Base-by-base conservation (phyloP, 2,113 vertebrate genomes). In the Pongo pygmaeus region DNA sequence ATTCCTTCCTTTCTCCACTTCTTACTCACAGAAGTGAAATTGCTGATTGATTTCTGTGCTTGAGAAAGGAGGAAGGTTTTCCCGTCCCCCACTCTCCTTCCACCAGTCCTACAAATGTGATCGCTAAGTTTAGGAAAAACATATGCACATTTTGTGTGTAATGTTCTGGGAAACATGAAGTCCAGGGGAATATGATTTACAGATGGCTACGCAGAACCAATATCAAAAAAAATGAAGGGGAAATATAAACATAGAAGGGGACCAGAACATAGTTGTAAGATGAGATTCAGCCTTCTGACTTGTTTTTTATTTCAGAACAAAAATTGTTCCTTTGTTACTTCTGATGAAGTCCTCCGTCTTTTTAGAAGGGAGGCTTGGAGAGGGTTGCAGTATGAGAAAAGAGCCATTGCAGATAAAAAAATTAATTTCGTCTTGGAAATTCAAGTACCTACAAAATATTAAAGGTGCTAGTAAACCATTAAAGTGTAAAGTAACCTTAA, bases 251-350 rank as follows among this genome's bases (percentile, higher is more conserved):
- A 70, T n/a, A 95, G 46, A 72, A 81, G 87, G 18, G 12, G 25
- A 52, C 17, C 2, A 46, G n/a, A 89, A 72, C 22, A 77, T 16
- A 38, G 22, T 23, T 75, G 25, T 20, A 23, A 55, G 27, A 72
- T 77, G 35, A 25, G 22, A 74, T 43, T 67, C 79, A 69, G 10
- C 4, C 13, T 64, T 89, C n/a, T 64, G 22, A 27, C 1, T 64
- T 89, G 89, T 75, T 77, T 97, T 93, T 72, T 77, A 74, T 84
- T 97, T 96, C 22, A 59, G 43, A 93, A 81, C 52, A 95, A 64
- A 91, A 94, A 20, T 40, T 1, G 6, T 81, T 96, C 3, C 32
- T 69, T 91, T 50, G 20, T 59, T 11, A 55, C 10, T 69, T 92
- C 8, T 59, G 74, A 43, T 57, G 14, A 13, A 57, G 25, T 55